Conservation (phyloP, 2,888 invertebrate genomes). For the Himalopsyche anomala region DNA sequence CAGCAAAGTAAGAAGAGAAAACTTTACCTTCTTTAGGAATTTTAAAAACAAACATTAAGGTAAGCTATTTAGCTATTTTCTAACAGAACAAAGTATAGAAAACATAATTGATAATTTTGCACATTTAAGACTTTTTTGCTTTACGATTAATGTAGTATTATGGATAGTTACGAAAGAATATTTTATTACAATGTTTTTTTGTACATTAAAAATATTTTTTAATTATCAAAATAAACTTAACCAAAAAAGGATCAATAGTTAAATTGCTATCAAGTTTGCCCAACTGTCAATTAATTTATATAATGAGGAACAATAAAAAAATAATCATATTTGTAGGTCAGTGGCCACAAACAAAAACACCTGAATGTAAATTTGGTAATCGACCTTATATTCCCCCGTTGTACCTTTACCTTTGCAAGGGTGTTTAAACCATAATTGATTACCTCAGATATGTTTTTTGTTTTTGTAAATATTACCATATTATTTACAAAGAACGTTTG, state of each 20-base stretch:
- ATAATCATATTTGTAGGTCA: not conserved
- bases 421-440: conserved; percentile 9
- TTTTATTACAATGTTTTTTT: too few species aligned
- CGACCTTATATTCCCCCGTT: not conserved
- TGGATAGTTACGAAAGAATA: too few species aligned
- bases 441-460: not conserved
- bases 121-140: too few species aligned
- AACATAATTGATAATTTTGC: too few species aligned
- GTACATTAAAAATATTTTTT: too few species aligned
- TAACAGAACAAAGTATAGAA: not conserved
- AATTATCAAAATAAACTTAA: too few species aligned
- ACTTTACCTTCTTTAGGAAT: not conserved
- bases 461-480: not conserved
- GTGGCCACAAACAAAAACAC: conserved; percentile 1
- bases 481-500: not conserved
- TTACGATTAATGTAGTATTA: too few species aligned
- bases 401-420: not conserved
- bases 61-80: not conserved
- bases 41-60: not conserved
- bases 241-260: too few species aligned
- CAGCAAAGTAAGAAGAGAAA: not conserved
- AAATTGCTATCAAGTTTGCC: too few species aligned
- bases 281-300: too few species aligned
- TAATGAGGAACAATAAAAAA: too few species aligned
- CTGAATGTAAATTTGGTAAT: not conserved